phyloP scores from a whole-genome alignment of 1,140 invertebrate genomes.

The Ooceraea biroi region DNA sequence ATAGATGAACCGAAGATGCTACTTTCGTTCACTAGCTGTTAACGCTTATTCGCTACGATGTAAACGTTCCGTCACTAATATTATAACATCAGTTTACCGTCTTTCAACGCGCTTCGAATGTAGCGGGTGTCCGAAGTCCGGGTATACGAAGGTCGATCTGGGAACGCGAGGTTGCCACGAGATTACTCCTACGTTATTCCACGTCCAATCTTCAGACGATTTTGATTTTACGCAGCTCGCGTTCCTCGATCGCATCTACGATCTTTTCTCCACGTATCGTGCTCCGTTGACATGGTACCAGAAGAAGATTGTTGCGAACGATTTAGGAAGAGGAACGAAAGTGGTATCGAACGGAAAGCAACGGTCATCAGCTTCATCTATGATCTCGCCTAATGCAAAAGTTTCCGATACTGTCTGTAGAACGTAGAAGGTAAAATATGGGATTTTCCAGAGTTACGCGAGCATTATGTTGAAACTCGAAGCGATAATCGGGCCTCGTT shows the following conservation, averaged over 20 bases:
- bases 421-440: constrained; percentile 2
- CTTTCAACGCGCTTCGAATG: constrained; percentile 31
- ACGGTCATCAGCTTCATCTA: not conserved
- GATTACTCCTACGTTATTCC: not conserved
- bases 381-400: not conserved
- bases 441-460: constrained; percentile 51
- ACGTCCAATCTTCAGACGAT: not conserved
- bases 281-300: not conserved
- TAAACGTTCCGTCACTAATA: constrained; percentile 24
- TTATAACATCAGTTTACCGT: not conserved
- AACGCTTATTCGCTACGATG: constrained; percentile 49
- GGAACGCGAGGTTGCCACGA: not conserved
- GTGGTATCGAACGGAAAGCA: constrained; percentile 10
- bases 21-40: constrained; percentile 27
- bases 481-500: constrained; percentile 41
- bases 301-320: not conserved
- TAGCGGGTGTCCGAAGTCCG: constrained; percentile 8
- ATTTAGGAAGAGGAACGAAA: constrained; percentile 4
- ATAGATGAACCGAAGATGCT: constrained; percentile 57
- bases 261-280: not conserved
- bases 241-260: not conserved
- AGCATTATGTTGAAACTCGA: constrained; percentile 59
- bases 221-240: constrained; percentile 37
- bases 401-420: not conserved
- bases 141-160: not conserved